Percentiles rank a stretch among this genome's conserved stretches.
These are phyloP conservation scores for Halesus radiatus DNA, from an alignment of 1,140 invertebrate genomes.

Conservation along the genomic window DNA sequence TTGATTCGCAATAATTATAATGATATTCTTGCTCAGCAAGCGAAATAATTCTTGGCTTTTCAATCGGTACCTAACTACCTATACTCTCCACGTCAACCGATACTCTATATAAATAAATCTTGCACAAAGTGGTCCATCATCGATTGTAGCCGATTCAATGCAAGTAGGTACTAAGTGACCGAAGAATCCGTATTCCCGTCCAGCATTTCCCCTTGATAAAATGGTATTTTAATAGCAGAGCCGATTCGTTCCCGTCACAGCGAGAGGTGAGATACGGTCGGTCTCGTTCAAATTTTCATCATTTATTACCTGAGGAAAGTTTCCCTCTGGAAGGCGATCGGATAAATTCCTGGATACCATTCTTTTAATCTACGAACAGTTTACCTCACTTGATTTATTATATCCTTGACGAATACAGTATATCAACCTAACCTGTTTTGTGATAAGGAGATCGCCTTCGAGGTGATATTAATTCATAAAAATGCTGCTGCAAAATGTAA, in stretches of 20 bases:
- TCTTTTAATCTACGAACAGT: conserved; percentile 11
- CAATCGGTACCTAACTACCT: no score
- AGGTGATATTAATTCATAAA: no score
- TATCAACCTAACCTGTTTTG: no score
- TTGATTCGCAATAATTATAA: no score
- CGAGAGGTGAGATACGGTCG: conserved; percentile 14
- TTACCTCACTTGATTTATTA: neutral
- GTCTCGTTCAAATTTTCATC: conserved; percentile 41
- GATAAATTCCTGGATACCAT: conserved; percentile 11
- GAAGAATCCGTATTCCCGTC: neutral
- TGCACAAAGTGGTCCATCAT: neutral
- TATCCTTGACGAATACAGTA: no score
- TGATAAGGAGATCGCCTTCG: no score
- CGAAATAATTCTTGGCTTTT: no score
- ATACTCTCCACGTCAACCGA: no score
- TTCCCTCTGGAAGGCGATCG: neutral
- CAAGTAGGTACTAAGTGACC: conserved; percentile 6
- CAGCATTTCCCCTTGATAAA: conserved; percentile 27
- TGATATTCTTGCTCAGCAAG: no score
- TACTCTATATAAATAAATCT: no score
- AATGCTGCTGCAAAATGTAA: no score
- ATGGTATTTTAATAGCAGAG: conserved; percentile 16
- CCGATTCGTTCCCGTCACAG: conserved; percentile 35
- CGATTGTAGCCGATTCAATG: neutral
- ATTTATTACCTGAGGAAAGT: conserved; percentile 38